These are phyloP conservation scores for Rhyacichthys aspro DNA, from an alignment of 2,797 vertebrate genomes.

Conservation along the genomic window DNA sequence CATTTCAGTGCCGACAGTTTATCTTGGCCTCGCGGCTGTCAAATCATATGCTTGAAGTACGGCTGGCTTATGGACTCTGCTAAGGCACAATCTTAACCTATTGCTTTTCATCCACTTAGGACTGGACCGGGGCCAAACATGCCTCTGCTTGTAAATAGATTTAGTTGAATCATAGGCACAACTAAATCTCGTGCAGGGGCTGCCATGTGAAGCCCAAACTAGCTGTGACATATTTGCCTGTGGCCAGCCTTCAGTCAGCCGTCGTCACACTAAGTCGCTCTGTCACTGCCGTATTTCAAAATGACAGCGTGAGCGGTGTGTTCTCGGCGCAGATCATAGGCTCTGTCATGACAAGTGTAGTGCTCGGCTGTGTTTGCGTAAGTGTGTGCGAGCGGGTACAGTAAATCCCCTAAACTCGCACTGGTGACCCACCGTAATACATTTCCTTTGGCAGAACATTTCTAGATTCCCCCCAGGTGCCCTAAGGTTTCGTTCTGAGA, in stretches of 20 bases:
- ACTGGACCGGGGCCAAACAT: slow-evolving; percentile 43
- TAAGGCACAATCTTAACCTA: slow-evolving; percentile 46
- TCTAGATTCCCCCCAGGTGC: slow-evolving; percentile 71
- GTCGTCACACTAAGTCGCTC: slow-evolving; percentile 59
- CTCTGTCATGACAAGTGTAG: slow-evolving; percentile 52
- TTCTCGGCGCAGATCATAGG: slow-evolving; percentile 61
- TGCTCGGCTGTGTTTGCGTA: slow-evolving; percentile 22
- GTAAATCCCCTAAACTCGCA: slow-evolving; percentile 75
- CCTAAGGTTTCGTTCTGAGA: slow-evolving; percentile 60
- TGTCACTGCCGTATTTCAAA: slow-evolving; percentile 66
- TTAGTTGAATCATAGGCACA: slow-evolving; percentile 60
- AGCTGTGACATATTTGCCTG: slow-evolving; percentile 71
- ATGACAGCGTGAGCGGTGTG: slow-evolving; percentile 57
- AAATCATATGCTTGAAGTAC: slow-evolving; percentile 31
- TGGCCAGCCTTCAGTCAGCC: slow-evolving; percentile 67
- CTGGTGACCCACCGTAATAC: slow-evolving; percentile 74
- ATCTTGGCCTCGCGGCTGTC: slow-evolving; percentile 4
- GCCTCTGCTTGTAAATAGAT: slow-evolving; percentile 52
- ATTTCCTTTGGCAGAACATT: slow-evolving; percentile 74
- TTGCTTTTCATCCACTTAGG: slow-evolving; percentile 62
- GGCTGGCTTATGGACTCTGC: slow-evolving; percentile 53
- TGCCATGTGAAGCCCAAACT: slow-evolving; percentile 61
- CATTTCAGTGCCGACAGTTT: not conserved
- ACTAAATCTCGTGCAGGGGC: slow-evolving; percentile 43
- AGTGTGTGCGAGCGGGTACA: slow-evolving; percentile 29